Percentiles rank a stretch among this genome's conserved stretches.
Evolutionary conservation across 2,113 vertebrate genomes (phyloP).

Genomic region (Poeciliopsis turrubarensis): DNA sequence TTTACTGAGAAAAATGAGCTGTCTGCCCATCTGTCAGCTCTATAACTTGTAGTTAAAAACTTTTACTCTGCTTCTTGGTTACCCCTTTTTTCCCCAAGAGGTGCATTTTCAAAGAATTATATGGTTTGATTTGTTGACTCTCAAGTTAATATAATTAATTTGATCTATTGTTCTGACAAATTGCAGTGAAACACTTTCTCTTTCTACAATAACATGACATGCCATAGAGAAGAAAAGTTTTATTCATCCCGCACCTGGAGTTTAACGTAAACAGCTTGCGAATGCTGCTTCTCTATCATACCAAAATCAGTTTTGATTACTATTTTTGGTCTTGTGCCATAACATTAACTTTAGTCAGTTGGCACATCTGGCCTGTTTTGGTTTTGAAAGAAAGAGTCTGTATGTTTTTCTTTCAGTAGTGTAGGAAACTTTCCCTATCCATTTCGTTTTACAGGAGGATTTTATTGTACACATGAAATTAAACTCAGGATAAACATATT

Average conservation of each 20-base stretch:
- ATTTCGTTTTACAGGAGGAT: background rate
- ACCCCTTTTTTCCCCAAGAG: background rate
- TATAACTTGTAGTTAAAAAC: background rate
- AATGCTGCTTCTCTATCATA: too few species aligned
- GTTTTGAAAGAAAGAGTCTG: too few species aligned
- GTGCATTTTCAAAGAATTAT: background rate
- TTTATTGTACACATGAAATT: background rate
- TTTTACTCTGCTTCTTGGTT: background rate
- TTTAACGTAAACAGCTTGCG: background rate
- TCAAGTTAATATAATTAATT: background rate
- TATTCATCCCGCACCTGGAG: background rate
- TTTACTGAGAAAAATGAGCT: background rate
- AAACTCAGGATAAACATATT: background rate
- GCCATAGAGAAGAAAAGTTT: background rate
- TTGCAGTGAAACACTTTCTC: background rate
- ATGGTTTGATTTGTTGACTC: background rate
- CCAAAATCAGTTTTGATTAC: too few species aligned
- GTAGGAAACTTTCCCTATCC: background rate
- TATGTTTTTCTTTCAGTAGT: background rate
- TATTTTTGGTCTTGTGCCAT: too few species aligned
- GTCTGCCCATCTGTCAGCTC: background rate
- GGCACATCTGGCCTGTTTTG: too few species aligned
- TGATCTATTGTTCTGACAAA: background rate
- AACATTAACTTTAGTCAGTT: too few species aligned
- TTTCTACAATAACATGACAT: background rate